Conservation (phyloP, 2,113 vertebrate species). For the Chauna torquata region DNA sequence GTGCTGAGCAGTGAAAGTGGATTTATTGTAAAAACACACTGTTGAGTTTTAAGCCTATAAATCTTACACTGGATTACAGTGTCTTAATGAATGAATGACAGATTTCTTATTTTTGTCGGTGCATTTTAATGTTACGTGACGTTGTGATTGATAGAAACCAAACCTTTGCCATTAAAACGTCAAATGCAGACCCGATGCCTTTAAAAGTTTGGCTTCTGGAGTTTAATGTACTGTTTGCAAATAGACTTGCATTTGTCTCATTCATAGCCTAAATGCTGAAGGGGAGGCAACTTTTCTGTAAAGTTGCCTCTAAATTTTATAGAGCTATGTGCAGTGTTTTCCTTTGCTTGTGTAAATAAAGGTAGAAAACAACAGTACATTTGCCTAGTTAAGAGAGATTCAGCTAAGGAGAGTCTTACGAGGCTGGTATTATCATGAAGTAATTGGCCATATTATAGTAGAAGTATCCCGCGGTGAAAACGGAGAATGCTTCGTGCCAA, state of each 20-base stretch:
- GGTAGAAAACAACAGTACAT: constrained; percentile 27
- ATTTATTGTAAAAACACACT: constrained; percentile 80
- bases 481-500: neutral
- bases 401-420: constrained; percentile 5
- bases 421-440: constrained; percentile 4
- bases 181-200: constrained; percentile 74
- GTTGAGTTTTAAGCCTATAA: constrained; percentile 75
- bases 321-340: constrained; percentile 51
- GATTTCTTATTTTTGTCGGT: constrained; percentile 73
- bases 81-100: constrained; percentile 82
- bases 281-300: constrained; percentile 62
- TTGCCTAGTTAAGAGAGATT: constrained; percentile 14
- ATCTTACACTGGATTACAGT: constrained; percentile 81
- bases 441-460: neutral
- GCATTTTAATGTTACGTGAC: constrained; percentile 78
- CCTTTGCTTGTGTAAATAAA: constrained; percentile 61
- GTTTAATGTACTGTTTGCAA: constrained; percentile 83
- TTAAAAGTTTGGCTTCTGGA: constrained; percentile 81
- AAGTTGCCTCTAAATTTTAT: constrained; percentile 69
- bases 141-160: constrained; percentile 81
- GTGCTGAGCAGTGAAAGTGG: constrained; percentile 71
- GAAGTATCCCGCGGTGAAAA: neutral
- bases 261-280: constrained; percentile 59
- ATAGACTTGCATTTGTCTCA: constrained; percentile 76
- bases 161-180: constrained; percentile 80